Percentiles rank a stretch among this genome's conserved stretches.
These are phyloP conservation scores for Coptotermes formosanus DNA, from an alignment of 1,140 invertebrate species.

Conservation along the genomic window DNA sequence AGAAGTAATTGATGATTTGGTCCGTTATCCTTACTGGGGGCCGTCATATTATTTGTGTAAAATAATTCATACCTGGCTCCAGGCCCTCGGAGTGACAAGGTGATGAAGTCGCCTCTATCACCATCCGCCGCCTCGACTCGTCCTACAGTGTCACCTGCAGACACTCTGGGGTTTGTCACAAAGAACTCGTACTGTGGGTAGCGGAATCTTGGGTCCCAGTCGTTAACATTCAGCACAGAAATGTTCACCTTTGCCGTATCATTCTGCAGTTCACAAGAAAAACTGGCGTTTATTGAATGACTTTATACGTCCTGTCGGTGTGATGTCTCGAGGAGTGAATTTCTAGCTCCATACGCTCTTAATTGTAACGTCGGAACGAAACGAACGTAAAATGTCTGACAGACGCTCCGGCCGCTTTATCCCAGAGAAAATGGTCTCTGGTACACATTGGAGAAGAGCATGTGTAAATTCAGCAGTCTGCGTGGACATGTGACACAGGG, in stretches of 20 bases:
- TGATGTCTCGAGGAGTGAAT: too few relatives aligned
- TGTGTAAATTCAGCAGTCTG: too few relatives aligned
- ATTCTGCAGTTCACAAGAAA: constrained; percentile 58
- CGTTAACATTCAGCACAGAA: constrained; percentile 83
- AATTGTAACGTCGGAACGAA: too few relatives aligned
- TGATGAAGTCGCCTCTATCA: constrained; percentile 70
- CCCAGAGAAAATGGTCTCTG: too few relatives aligned
- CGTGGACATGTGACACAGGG: too few relatives aligned
- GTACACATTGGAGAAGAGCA: too few relatives aligned
- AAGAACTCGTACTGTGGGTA: constrained; percentile 84
- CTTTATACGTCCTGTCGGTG: too few relatives aligned
- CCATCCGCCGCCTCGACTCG: constrained; percentile 76
- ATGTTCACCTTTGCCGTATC: constrained; percentile 74
- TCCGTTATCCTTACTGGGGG: too few relatives aligned
- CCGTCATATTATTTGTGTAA: background rate
- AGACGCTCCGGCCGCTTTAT: too few relatives aligned
- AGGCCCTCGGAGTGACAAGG: constrained; percentile 67
- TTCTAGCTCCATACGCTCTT: too few relatives aligned
- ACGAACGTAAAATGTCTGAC: too few relatives aligned
- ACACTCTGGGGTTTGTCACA: constrained; percentile 50
- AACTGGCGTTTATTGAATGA: too few relatives aligned
- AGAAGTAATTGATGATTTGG: background rate
- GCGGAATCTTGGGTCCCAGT: constrained; percentile 88
- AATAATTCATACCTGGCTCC: constrained; percentile 58
- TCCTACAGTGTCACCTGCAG: constrained; percentile 53